These are phyloP conservation scores for Lypha dubia DNA, from an alignment of 2,888 invertebrate species.

Conservation along the genomic window DNA sequence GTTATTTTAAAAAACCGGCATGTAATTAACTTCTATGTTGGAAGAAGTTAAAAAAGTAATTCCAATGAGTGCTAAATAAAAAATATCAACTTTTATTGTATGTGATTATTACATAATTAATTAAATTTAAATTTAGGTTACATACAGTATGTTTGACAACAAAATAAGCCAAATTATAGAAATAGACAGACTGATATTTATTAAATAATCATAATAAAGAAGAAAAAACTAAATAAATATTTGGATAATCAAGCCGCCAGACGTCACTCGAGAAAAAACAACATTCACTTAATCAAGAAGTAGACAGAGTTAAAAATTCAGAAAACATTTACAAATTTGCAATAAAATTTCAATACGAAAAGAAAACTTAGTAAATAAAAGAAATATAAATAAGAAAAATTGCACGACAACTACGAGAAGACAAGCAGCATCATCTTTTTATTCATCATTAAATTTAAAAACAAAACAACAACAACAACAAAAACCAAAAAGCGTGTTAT, in stretches of 20 bases:
- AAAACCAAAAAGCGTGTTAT: constrained; percentile 29
- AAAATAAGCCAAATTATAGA: constrained; percentile 18
- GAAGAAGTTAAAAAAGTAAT: background rate
- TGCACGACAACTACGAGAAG: constrained; percentile 41
- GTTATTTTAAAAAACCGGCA: no score
- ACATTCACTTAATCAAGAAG: constrained; percentile 58
- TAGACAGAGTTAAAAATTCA: constrained; percentile 6
- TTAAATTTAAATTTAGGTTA: constrained; percentile 42
- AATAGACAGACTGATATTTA: constrained; percentile 6
- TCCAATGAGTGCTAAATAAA: background rate
- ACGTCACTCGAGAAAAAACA: constrained; percentile 7
- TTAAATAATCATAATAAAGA: background rate
- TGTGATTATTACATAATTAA: constrained; percentile 47
- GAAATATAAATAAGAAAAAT: constrained; percentile 45
- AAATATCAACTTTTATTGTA: constrained; percentile 5
- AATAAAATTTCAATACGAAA: constrained; percentile 18
- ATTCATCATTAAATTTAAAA: background rate
- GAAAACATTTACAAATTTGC: constrained; percentile 7
- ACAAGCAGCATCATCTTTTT: constrained; percentile 39
- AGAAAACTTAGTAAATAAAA: constrained; percentile 41
- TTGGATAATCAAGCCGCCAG: background rate
- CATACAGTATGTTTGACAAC: constrained; percentile 29
- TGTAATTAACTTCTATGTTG: no score
- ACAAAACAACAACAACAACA: background rate
- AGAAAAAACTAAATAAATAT: background rate